A percentile compares a stretch with the other conserved stretches of the same genome.
phyloP scores from a whole-genome alignment of 2,888 invertebrate genomes.

The Anaspis maculata region DNA sequence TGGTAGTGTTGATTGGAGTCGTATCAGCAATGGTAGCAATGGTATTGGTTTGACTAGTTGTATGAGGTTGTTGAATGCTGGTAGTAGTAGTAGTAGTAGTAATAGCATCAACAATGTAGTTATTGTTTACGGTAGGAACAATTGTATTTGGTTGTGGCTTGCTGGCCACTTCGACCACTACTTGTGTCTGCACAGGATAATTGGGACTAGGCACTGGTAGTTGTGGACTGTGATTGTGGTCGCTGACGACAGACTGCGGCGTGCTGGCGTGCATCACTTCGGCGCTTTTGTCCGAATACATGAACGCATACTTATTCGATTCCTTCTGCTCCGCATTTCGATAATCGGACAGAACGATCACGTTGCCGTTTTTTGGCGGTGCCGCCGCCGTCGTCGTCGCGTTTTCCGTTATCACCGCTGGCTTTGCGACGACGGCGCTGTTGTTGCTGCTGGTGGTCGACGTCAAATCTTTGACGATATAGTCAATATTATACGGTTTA shows the following conservation, averaged over 20 bases:
- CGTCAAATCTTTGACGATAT: conserved; percentile 18
- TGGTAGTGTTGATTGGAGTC: no score
- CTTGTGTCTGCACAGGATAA: conserved; percentile 36
- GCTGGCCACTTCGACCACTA: conserved; percentile 32
- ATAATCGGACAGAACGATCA: no score
- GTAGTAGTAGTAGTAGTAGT: no score
- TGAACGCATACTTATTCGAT: conserved; percentile 5
- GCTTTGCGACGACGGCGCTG: conserved; percentile 3
- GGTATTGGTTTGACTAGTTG: conserved; percentile 30
- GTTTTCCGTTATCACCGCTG: neutral
- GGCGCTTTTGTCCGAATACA: conserved; percentile 27
- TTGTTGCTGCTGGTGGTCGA: conserved; percentile 2
- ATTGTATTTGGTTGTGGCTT: conserved; percentile 26
- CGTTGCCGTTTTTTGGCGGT: neutral
- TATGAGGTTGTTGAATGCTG: no score
- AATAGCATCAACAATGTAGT: conserved; percentile 21
- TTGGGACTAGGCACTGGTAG: conserved; percentile 37
- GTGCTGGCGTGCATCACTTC: conserved; percentile 37
- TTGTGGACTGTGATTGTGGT: conserved; percentile 36
- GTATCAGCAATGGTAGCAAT: no score
- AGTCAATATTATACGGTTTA: conserved; percentile 22
- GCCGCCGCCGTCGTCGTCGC: conserved; percentile 1
- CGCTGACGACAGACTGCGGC: conserved; percentile 26
- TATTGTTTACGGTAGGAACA: conserved; percentile 36
- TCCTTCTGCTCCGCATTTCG: neutral